Evolutionary conservation across 2,888 invertebrate species (phyloP).

Genomic region (Enchytraeus crypticus): DNA sequence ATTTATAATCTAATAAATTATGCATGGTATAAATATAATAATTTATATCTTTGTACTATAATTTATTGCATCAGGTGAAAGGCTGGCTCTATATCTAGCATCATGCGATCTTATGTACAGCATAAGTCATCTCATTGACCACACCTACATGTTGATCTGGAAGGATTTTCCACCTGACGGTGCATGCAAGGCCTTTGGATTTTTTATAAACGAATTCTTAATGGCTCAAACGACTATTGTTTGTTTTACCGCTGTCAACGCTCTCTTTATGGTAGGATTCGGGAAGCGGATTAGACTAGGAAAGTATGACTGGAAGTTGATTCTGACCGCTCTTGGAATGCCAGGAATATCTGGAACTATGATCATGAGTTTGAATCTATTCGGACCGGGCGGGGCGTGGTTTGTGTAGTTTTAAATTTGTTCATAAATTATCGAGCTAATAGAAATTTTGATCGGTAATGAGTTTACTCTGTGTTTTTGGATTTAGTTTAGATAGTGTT

Average conservation of each 20-base stretch:
- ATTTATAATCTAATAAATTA: too few relatives aligned
- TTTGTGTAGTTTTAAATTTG: background rate
- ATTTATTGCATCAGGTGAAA: slow-evolving; percentile 9
- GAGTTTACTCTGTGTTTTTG: too few relatives aligned
- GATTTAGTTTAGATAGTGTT: too few relatives aligned
- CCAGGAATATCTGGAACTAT: background rate
- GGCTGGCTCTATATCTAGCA: slow-evolving; percentile 13
- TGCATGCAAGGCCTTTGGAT: slow-evolving; percentile 13
- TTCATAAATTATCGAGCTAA: too few relatives aligned
- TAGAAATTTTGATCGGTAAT: too few relatives aligned
- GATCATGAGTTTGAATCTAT: background rate
- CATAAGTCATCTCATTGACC: slow-evolving; percentile 16
- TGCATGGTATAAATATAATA: too few relatives aligned
- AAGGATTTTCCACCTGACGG: slow-evolving; percentile 10
- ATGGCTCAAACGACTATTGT: slow-evolving; percentile 16
- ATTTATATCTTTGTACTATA: too few relatives aligned
- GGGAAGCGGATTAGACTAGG: slow-evolving; percentile 12
- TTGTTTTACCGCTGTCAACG: slow-evolving; percentile 16
- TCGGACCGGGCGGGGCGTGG: slow-evolving; percentile 3
- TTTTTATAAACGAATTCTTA: slow-evolving; percentile 17
- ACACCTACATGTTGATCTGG: slow-evolving; percentile 15
- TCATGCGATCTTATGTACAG: slow-evolving; percentile 6
- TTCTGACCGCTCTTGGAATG: background rate
- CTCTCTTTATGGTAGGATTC: slow-evolving; percentile 17
- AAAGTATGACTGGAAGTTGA: slow-evolving; percentile 11